A percentile compares a stretch with the other conserved stretches of the same genome.
phyloP scores from a whole-genome alignment of 2,888 invertebrate species.

The Drymonia ruficornis region DNA sequence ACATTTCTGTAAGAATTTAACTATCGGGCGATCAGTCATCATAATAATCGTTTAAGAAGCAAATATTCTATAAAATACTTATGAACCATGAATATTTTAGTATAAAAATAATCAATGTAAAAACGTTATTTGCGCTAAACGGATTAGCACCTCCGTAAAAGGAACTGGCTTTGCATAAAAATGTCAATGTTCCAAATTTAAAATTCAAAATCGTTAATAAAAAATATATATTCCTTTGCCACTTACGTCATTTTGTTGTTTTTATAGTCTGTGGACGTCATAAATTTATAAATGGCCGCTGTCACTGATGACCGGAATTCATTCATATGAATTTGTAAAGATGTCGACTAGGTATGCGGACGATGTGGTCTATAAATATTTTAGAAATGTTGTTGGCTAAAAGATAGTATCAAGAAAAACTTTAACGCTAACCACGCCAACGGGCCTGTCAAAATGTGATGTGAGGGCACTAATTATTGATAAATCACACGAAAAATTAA shows the following conservation, averaged over 20 bases:
- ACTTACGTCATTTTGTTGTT: constrained; percentile 1
- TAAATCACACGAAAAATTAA: no score
- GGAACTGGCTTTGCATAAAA: background rate
- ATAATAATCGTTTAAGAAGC: no score
- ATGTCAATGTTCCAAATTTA: background rate
- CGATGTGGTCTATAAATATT: background rate
- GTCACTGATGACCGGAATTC: constrained; percentile 6
- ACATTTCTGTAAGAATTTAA: no score
- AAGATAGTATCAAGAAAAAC: background rate
- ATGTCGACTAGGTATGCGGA: background rate
- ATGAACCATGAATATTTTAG: background rate
- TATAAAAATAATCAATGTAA: background rate
- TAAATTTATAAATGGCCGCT: background rate
- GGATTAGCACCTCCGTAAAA: background rate
- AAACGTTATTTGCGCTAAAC: background rate
- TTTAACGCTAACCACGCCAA: no score
- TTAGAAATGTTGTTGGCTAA: background rate
- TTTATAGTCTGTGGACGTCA: constrained; percentile 2
- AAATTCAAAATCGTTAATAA: background rate
- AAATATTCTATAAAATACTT: background rate
- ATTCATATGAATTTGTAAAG: background rate
- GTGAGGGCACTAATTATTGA: no score
- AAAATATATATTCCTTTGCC: background rate
- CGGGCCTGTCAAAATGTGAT: no score
- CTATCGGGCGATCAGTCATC: no score